Percentiles rank a stretch among this genome's conserved stretches.
phyloP scores from a whole-genome alignment of 2,113 vertebrate species.

The Thamnaconus septentrionalis region DNA sequence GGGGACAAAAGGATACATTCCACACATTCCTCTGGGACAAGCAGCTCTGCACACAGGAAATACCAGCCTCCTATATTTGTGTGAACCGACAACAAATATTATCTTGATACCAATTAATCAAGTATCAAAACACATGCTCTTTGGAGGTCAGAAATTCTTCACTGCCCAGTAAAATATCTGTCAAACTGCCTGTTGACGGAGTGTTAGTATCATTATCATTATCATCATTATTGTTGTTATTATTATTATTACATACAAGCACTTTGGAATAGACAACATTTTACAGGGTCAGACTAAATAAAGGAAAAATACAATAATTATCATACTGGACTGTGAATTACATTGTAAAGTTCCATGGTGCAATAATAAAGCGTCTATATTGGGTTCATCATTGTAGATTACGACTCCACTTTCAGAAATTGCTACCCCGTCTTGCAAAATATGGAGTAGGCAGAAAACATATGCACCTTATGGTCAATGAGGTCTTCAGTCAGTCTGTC shows the following conservation, averaged over 20 bases:
- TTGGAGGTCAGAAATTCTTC: neutral
- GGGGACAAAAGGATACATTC: constrained; percentile 72
- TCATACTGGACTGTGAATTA: no score
- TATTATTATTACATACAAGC: no score
- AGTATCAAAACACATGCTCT: neutral
- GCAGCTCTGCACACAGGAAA: constrained; percentile 72
- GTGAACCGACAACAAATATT: constrained; percentile 53
- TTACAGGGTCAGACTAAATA: neutral
- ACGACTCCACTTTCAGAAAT: constrained; percentile 9
- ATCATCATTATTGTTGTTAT: no score
- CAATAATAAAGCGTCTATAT: neutral
- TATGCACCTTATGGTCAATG: neutral
- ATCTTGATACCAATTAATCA: constrained; percentile 24
- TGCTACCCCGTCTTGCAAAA: neutral
- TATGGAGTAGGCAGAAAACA: neutral
- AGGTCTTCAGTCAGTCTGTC: constrained; percentile 2
- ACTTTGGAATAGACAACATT: neutral
- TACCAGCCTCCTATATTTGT: constrained; percentile 51
- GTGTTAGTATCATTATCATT: no score
- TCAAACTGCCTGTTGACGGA: neutral
- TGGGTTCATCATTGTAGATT: constrained; percentile 1
- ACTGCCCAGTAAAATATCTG: constrained; percentile 12
- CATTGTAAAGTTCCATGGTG: neutral
- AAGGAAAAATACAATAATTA: no score
- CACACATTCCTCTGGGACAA: constrained; percentile 71